Evolutionary conservation across 2,797 vertebrate genomes (phyloP).

Genomic region (Erithacus rubecula): DNA sequence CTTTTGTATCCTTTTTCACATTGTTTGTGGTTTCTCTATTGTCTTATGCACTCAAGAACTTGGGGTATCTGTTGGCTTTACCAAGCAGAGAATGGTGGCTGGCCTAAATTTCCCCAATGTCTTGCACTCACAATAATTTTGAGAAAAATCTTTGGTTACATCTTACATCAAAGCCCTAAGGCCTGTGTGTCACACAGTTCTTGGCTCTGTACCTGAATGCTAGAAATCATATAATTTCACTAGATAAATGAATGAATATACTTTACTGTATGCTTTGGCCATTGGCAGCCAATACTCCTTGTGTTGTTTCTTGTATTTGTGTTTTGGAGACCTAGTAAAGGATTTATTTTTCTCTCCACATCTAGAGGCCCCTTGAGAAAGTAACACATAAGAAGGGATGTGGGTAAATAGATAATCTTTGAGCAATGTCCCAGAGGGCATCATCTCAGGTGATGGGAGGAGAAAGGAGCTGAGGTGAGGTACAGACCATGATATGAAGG

Average conservation of each 20-base stretch:
- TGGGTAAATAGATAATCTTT: neutral
- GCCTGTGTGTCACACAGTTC: neutral
- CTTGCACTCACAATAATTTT: neutral
- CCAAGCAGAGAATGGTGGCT: neutral
- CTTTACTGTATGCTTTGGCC: neutral
- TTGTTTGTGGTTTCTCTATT: neutral
- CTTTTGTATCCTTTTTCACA: slow-evolving; percentile 91
- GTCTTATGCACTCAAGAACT: neutral
- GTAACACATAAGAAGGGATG: neutral
- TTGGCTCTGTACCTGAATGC: neutral
- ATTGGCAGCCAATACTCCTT: neutral
- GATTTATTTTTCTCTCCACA: neutral
- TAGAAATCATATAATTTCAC: neutral
- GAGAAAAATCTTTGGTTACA: neutral
- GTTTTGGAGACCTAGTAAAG: neutral
- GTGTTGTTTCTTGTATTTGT: neutral
- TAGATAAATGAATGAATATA: neutral
- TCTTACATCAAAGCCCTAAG: neutral
- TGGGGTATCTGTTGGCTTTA: neutral
- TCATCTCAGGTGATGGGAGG: neutral
- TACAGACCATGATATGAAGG: neutral
- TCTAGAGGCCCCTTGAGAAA: neutral
- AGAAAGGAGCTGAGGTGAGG: neutral
- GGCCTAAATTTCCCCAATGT: neutral
- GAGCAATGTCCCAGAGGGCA: neutral